Conservation (phyloP, 1,140 invertebrate species). For the Caenorhabditis brenneri region DNA sequence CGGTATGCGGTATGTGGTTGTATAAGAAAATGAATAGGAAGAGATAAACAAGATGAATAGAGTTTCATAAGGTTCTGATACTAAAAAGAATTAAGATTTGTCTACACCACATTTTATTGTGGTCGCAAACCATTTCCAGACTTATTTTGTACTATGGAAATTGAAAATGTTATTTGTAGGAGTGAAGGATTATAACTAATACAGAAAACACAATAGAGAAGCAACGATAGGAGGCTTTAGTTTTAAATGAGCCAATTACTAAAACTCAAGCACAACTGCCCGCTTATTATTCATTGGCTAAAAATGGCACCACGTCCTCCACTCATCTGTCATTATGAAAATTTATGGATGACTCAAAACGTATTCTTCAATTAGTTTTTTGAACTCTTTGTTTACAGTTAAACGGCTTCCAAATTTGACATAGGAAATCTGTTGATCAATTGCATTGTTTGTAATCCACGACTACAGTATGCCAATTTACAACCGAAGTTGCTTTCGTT, state of each 20-base stretch:
- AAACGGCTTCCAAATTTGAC: too few species aligned
- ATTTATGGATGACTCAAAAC: neutral
- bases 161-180: too few species aligned
- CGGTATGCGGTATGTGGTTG: conserved; percentile 9
- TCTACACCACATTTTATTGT: neutral
- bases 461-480: too few species aligned
- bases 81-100: too few species aligned
- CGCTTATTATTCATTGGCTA: neutral
- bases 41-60: neutral
- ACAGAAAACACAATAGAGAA: neutral
- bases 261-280: neutral
- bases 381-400: too few species aligned
- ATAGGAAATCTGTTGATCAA: too few species aligned
- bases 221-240: neutral
- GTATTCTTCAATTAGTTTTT: neutral
- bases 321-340: neutral
- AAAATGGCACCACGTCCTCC: neutral
- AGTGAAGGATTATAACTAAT: neutral
- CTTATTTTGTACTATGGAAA: too few species aligned
- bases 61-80: neutral
- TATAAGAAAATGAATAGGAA: neutral
- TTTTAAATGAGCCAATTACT: conserved; percentile 22
- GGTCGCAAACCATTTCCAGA: too few species aligned
- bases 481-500: too few species aligned
- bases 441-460: too few species aligned